phyloP scores from a whole-genome alignment of 2,888 invertebrate species.

The Exephanes ischioxanthus region DNA sequence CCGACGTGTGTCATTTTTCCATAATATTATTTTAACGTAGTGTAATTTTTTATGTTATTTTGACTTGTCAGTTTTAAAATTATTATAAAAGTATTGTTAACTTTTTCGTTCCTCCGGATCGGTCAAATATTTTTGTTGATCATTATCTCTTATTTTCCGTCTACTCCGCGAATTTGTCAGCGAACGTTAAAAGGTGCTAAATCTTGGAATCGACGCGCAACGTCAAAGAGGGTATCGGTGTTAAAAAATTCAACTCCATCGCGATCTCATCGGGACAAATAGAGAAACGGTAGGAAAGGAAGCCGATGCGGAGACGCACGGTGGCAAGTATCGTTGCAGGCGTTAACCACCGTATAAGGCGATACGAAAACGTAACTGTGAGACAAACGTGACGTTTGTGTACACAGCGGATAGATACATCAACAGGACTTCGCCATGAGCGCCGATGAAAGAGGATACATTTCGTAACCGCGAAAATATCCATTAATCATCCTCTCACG shows the following conservation, averaged over 20 bases:
- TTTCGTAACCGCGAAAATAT: conserved; percentile 50
- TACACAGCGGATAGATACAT: conserved; percentile 1
- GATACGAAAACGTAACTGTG: conserved; percentile 41
- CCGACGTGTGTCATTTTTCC: neutral
- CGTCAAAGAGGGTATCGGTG: neutral
- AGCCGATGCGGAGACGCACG: neutral
- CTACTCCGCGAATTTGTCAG: neutral
- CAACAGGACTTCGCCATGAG: neutral
- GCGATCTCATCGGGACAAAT: conserved; percentile 24
- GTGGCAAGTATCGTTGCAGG: conserved; percentile 23
- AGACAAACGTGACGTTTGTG: conserved; percentile 24
- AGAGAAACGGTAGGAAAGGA: conserved; percentile 40
- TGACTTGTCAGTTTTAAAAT: neutral
- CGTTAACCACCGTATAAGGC: conserved; percentile 58
- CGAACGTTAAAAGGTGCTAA: conserved; percentile 11
- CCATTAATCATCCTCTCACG: conserved; percentile 50
- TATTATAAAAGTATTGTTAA: neutral
- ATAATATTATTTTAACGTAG: too few species aligned
- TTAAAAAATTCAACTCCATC: conserved; percentile 27
- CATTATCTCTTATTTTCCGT: neutral
- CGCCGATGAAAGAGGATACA: conserved; percentile 15
- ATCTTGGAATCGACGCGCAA: neutral
- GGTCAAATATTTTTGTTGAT: neutral
- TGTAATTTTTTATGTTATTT: too few species aligned
- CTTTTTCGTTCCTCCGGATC: neutral